phyloP scores from a whole-genome alignment of 2,113 vertebrate genomes.

The Ptilorrhoa leucosticta region DNA sequence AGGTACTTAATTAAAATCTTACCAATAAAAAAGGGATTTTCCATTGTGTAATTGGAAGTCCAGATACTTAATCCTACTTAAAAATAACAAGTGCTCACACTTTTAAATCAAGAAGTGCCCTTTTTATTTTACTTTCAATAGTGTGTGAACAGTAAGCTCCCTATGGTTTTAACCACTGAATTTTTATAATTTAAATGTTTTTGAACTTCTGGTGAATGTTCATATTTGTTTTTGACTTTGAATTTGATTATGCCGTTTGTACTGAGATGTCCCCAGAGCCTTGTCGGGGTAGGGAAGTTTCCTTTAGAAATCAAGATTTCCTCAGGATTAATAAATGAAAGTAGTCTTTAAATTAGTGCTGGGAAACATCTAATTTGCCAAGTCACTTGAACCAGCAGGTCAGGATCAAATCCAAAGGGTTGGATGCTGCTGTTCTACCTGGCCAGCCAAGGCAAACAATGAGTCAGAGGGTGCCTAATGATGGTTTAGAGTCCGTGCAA shows the following conservation, averaged over 20 bases:
- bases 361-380: not conserved
- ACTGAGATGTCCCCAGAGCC: not conserved
- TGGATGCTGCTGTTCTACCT: not conserved
- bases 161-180: not conserved
- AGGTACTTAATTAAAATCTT: conserved; percentile 64
- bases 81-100: conserved; percentile 33
- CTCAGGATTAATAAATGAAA: not conserved
- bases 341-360: not conserved
- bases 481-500: not conserved
- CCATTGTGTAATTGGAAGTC: conserved; percentile 49
- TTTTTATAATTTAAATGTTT: conserved; percentile 30
- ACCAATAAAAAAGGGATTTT: conserved; percentile 58
- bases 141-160: conserved; percentile 12
- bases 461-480: accelerated
- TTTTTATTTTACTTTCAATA: conserved; percentile 26
- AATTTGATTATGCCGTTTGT: not conserved
- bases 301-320: not conserved
- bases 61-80: conserved; percentile 53
- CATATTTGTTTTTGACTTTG: not conserved
- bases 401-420: not conserved
- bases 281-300: not conserved
- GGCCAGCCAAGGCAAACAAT: not conserved
- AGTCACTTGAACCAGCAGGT: not conserved
- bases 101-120: conserved; percentile 25
- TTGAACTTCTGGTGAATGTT: conserved; percentile 17